Conservation (phyloP, 1,140 invertebrate genomes). For the Zaprionus davidi region DNA sequence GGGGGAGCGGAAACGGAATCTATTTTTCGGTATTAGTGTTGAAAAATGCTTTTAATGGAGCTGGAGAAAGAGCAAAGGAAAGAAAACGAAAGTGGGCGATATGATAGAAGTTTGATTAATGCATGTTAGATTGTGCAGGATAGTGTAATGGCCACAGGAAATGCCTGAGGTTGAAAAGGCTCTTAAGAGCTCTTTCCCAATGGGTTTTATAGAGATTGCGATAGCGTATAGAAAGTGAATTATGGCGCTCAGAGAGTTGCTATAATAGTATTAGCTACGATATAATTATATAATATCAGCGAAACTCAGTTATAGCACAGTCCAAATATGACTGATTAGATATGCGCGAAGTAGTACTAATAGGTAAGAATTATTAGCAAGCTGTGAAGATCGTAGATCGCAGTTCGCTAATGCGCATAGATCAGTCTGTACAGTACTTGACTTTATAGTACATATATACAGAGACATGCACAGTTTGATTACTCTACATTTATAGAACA, state of each 20-base stretch:
- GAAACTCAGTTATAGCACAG: neutral
- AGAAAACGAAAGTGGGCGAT: conserved; percentile 12
- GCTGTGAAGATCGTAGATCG: conserved; percentile 4
- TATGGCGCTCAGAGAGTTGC: conserved; percentile 1
- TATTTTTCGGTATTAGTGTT: conserved; percentile 22
- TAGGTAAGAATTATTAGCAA: neutral
- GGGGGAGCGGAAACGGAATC: conserved; percentile 31
- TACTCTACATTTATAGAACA: conserved; percentile 13
- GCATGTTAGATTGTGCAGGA: conserved; percentile 33
- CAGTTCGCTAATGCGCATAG: conserved; percentile 15
- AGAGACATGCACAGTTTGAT: neutral
- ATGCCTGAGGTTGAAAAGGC: conserved; percentile 1
- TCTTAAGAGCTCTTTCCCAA: conserved; percentile 8
- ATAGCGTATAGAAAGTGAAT: neutral
- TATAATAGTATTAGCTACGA: neutral
- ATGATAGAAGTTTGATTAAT: conserved; percentile 43
- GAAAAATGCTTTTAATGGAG: conserved; percentile 44
- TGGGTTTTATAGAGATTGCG: neutral
- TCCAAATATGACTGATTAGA: neutral
- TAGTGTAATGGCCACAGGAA: conserved; percentile 12
- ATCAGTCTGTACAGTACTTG: conserved; percentile 20
- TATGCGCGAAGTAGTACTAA: neutral
- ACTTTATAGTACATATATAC: neutral
- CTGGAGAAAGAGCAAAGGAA: neutral
- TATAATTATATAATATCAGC: neutral